These are phyloP conservation scores for Anarsia innoxiella DNA, from an alignment of 2,888 invertebrate species.

Conservation along the genomic window DNA sequence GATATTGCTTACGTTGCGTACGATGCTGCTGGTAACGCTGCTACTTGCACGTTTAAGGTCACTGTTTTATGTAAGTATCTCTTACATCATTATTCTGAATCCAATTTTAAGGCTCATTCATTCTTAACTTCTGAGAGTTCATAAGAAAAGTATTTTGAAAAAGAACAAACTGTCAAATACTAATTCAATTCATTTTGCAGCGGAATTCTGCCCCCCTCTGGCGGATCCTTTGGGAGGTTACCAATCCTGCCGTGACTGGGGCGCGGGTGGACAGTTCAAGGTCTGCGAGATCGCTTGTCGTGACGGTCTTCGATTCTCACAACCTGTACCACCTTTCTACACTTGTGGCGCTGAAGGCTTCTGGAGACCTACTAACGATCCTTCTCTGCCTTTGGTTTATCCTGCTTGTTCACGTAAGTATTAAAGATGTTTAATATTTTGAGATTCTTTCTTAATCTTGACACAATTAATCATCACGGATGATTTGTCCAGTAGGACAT, in stretches of 20 bases:
- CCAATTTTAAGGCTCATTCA: no score
- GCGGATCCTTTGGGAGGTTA: constrained; percentile 93
- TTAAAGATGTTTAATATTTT: no score
- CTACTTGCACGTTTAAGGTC: constrained; percentile 93
- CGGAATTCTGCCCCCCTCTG: constrained; percentile 93
- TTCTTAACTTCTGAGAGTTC: no score
- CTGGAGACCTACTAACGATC: constrained; percentile 93
- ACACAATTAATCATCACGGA: no score
- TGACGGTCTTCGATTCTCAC: constrained; percentile 90
- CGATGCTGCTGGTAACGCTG: constrained; percentile 93
- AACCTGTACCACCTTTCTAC: constrained; percentile 96
- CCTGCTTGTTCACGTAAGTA: constrained; percentile 92
- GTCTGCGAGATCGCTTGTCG: constrained; percentile 95
- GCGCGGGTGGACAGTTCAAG: constrained; percentile 96
- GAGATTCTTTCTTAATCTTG: no score
- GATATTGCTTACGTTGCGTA: constrained; percentile 95
- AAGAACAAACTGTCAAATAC: no score
- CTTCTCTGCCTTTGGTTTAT: constrained; percentile 87
- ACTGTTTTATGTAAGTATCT: constrained; percentile 85
- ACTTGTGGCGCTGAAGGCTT: constrained; percentile 98
- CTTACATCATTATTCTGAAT: not conserved
- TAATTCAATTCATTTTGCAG: no score
- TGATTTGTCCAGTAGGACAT: no score
- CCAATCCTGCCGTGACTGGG: constrained; percentile 96
- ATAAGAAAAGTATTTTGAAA: no score